Evolutionary conservation across 2,797 vertebrate species (phyloP), one percentile per base, ranked within the genome.

Genomic region (Xyrichtys novacula): DNA sequence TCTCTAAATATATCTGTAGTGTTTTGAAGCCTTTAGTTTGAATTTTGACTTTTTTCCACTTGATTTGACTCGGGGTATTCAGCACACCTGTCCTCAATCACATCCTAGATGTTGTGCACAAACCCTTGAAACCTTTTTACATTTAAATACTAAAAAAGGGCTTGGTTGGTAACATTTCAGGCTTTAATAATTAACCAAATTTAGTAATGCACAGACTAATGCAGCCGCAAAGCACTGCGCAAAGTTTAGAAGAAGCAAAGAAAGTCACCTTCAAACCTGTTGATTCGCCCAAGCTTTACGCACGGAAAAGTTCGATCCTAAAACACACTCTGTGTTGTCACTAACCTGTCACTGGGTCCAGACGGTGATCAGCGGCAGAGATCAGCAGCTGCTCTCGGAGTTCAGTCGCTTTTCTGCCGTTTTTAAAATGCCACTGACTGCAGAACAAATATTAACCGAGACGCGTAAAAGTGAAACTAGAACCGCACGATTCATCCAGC

Each of bases 391-490:
- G 46, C 0, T 40, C 6, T 5, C 1, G 48, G 31, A 63, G 17
- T 74, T 74, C 0, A 4, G 26, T 20, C 19, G 44, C 20, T 23
- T 39, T 23, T 19, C 29, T 0, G n/a, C 63, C 2, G 61, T 38
- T 3, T 8, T 36, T 50, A 17, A 31, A n/a, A 0, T n/a, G 8
- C 26, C 52, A 44, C 0, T 19, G 15, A 10, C 20, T 3, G n/a
- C n/a, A 10, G 14, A 12, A 26, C 6, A n/a, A 26, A 26, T 20
- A 3, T 6, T 1, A 42, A 20, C 39, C 26, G 44, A 1, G 68
- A 43, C 34, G 68, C 56, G 71, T 56, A 28, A 56, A 76, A 78
- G 76, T 73, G 23, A 49, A 74, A 66, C 25, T 36, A 3, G 0
- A 14, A 5, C 2, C 14, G 39, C 7, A 3, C 42, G 14, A 34